Evolutionary conservation across 2,797 vertebrate species (phyloP), one percentile per base, ranked within the genome.

Genomic region (Psittacula echo): DNA sequence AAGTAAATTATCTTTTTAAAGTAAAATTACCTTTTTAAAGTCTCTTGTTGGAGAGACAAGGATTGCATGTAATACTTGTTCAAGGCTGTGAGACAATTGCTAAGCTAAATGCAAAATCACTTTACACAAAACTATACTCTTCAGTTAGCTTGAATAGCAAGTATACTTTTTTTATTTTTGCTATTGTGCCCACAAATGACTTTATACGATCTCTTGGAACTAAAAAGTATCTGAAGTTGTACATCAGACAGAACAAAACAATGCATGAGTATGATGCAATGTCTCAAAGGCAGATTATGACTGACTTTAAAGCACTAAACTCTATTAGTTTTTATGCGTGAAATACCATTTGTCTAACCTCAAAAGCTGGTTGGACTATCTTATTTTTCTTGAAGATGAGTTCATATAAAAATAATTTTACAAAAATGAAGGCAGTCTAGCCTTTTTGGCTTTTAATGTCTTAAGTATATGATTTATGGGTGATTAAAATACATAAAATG

Each of bases 1-100:
- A 98, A 99, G 98, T 98, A 91, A 82, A 81, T 72, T n/a, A 18
- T 21, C 58, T 12, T 11, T 68, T 91, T 75, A 9, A 60, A 64
- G 7, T 27, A 8, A 91, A 85, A 77, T 70, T 32, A 18, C 21
- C 51, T 13, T 13, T 71, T 92, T 77, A 9, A 64, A 65, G 9
- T 29, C 58, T 60, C 34, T 37, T 4, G 0, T 72, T 70, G 66
- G 44, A 62, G n/a, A 86, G 74, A 47, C 30, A 39, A 12, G 32
- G 27, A n/a, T 64, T 8, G 1, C 8, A 2, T 44, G 22, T 60
- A 27, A 50, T 81, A 53, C 32, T 72, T 80, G 13, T 66, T 32
- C 71, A 53, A 77, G 58, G 56, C 21, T 26, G 2, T 61, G 72
- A 67, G 32, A 47, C 41, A 86, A 32, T 32, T 30, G 32, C 47